phyloP scores from a whole-genome alignment of 2,113 vertebrate species.

The Dromiciops gliroides region DNA sequence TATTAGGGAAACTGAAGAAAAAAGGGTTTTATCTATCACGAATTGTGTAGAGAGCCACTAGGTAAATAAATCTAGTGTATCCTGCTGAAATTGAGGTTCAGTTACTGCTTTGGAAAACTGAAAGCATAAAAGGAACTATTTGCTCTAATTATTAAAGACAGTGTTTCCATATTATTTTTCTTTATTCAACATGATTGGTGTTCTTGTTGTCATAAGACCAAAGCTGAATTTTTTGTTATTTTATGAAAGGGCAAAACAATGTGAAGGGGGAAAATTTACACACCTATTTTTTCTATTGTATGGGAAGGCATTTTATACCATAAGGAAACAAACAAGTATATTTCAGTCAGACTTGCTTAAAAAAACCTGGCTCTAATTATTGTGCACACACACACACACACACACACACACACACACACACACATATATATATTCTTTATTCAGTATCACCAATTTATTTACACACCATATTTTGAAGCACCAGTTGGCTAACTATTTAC shows the following conservation, averaged over 20 bases:
- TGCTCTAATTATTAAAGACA: background rate
- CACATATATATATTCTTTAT: background rate
- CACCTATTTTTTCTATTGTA: background rate
- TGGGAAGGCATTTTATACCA: background rate
- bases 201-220: background rate
- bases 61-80: background rate
- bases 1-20: background rate
- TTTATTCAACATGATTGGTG: background rate
- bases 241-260: slow-evolving; percentile 18
- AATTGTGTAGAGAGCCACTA: background rate
- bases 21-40: background rate
- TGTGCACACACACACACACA: background rate
- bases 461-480: background rate
- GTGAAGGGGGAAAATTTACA: background rate
- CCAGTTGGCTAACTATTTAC: background rate
- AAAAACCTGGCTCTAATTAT: background rate
- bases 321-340: background rate
- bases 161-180: slow-evolving; percentile 6
- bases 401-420: too few species aligned
- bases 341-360: background rate
- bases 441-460: background rate
- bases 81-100: background rate
- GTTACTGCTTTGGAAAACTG: background rate
- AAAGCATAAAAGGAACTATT: background rate
- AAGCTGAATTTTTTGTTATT: background rate